Conservation (phyloP, 2,888 invertebrate genomes). For the Diadegma fenestrale region DNA sequence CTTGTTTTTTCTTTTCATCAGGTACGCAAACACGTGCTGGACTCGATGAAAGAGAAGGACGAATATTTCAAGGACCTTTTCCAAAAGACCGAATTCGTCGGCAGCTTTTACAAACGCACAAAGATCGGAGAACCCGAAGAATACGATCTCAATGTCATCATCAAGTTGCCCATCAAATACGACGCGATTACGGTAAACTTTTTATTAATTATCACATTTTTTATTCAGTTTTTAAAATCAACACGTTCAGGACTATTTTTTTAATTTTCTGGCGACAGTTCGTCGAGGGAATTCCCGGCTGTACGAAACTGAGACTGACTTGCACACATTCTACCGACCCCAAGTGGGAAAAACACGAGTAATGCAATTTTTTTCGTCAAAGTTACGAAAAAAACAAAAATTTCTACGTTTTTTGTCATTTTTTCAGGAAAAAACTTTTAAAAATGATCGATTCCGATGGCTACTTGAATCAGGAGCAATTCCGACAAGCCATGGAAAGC, state of each 20-base stretch:
- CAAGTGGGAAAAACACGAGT: constrained; percentile 68
- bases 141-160: constrained; percentile 87
- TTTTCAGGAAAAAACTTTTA: constrained; percentile 81
- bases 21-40: constrained; percentile 75
- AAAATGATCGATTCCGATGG: constrained; percentile 84
- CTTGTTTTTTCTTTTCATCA: constrained; percentile 34
- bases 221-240: constrained; percentile 7
- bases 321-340: constrained; percentile 41
- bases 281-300: constrained; percentile 65
- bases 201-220: too few relatives aligned
- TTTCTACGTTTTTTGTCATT: not conserved
- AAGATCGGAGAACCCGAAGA: constrained; percentile 87
- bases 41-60: constrained; percentile 78
- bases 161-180: constrained; percentile 86
- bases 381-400: not conserved
- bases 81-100: constrained; percentile 85
- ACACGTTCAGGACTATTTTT: not conserved
- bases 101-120: constrained; percentile 88
- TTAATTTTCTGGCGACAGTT: constrained; percentile 46
- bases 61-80: constrained; percentile 80
- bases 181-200: constrained; percentile 78
- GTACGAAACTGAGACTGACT: constrained; percentile 68
- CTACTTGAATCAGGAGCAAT: constrained; percentile 85
- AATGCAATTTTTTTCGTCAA: not conserved
- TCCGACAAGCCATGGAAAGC: constrained; percentile 87